Conservation (phyloP, 2,888 invertebrate genomes). For the Dynastes hyllus region DNA sequence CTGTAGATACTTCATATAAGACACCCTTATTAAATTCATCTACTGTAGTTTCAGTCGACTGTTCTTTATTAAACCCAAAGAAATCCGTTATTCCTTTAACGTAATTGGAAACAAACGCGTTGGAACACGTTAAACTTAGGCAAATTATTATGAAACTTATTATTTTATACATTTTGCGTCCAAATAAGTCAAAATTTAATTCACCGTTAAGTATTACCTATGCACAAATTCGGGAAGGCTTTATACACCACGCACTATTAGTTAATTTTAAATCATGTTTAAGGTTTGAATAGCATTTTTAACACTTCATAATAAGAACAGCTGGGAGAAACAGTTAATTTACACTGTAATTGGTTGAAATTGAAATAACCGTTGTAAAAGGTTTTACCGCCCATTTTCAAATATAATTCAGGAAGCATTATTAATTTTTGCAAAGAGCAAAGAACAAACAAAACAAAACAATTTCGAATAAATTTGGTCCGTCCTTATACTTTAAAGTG, state of each 20-base stretch:
- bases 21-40: constrained; percentile 64
- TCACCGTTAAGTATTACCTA: background rate
- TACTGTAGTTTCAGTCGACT: constrained; percentile 53
- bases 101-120: constrained; percentile 47
- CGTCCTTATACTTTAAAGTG: no score
- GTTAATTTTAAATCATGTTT: background rate
- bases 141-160: constrained; percentile 9
- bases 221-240: background rate
- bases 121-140: constrained; percentile 29
- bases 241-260: background rate
- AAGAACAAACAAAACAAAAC: no score
- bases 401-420: no score
- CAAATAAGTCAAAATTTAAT: background rate
- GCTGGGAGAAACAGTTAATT: constrained; percentile 1
- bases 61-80: constrained; percentile 58
- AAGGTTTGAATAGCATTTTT: background rate
- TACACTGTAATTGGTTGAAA: background rate
- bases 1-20: constrained; percentile 74
- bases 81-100: constrained; percentile 54
- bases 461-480: no score
- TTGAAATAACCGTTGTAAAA: background rate
- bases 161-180: constrained; percentile 4
- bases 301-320: constrained; percentile 12
- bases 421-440: no score
- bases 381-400: no score